phyloP scores from a whole-genome alignment of 2,113 vertebrate species.

The Platysternon megacephalum region DNA sequence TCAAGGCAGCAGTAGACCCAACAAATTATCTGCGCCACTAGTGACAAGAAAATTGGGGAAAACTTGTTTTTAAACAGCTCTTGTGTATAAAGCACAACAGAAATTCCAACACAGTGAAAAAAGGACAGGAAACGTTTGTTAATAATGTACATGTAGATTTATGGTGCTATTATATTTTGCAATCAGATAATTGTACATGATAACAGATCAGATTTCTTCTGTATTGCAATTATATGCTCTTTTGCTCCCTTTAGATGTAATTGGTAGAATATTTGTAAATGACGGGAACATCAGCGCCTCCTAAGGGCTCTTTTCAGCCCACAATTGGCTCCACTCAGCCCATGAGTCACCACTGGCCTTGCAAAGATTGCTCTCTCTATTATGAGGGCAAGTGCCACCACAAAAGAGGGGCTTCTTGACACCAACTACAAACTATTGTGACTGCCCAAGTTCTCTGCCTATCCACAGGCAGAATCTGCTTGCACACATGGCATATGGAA shows the following conservation, averaged over 20 bases:
- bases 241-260: background rate
- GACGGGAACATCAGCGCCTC: background rate
- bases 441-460: background rate
- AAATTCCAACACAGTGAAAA: background rate
- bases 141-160: conserved; percentile 27
- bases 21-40: background rate
- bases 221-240: background rate
- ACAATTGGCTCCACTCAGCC: background rate
- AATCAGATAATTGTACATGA: background rate
- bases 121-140: background rate
- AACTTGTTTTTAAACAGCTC: conserved; percentile 56
- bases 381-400: background rate
- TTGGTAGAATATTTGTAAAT: background rate
- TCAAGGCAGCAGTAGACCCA: background rate
- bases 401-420: background rate
- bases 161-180: background rate
- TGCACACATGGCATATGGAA: background rate
- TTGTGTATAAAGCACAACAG: conserved; percentile 12
- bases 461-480: background rate
- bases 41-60: conserved; percentile 34
- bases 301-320: background rate
- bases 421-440: background rate
- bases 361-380: background rate
- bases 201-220: background rate
- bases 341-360: background rate